Base-by-base conservation (phyloP, 2,113 vertebrate genomes). In the Nothoprocta perdicaria region DNA sequence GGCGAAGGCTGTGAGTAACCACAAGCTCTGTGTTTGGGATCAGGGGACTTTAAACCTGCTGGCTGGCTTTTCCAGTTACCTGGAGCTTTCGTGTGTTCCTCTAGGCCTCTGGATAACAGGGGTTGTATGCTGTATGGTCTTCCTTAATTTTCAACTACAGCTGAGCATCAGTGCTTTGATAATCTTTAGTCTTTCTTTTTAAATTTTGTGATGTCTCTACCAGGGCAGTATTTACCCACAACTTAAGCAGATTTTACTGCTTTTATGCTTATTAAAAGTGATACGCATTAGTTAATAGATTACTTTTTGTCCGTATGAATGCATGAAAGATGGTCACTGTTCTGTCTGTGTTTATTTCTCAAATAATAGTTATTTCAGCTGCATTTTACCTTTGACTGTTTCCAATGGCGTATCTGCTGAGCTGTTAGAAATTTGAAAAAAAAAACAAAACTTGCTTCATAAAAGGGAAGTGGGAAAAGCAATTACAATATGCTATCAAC, bases 331-430 rank as follows among this genome's bases (percentile, higher is more conserved):
- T 31, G 52, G 46, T 73, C 5, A 62, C 80, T 86, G 61, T 79
- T 89, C 45, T 71, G 43, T 18, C 93, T 80, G 19, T 13, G 62
- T 87, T 95, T 92, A 45, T 89, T 81, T 88, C 38, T 85, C 66
- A 87, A 92, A 41, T 89, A 18, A 8, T 75, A 18, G 73, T 86
- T 76, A 75, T 26, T 91, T 86, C 9, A 9, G 11, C 60, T 88
- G 12, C 2, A 13, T 46, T 81, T 74, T 86, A 50, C 52, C 94
- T 75, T 94, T 84, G n/a, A 73, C 55, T 94, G 24, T 76, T 83
- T 85, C 82, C 58, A 93, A 86, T 16, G 26, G 61, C 61, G 33
- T 58, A 82, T 62, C 45, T 89, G 50, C 52, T 78, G 82, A 89
- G 23, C 31, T 50, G 22, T 27, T 67, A 68, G 43, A 86, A 90